Base-by-base conservation (phyloP, 2,888 invertebrate genomes). In the Dolichopus griseipennis region DNA sequence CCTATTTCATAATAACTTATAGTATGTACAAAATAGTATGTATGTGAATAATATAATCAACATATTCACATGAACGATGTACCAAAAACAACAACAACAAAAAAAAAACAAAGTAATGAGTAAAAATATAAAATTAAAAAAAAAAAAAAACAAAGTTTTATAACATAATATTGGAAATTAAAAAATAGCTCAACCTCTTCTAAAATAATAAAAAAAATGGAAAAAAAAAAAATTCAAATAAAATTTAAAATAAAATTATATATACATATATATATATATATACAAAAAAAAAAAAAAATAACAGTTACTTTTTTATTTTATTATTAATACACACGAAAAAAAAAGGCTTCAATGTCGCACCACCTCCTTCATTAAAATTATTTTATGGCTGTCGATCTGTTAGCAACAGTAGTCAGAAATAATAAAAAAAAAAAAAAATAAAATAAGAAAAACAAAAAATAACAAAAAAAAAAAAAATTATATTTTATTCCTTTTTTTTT, bases 131-230 rank as follows among this genome's bases (percentile, higher is more conserved):
- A 27, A 27, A 27, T 4, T 5, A 27, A 27, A 27, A 27, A 27
- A 27, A 27, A 27, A 27, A 27, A 27, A 37, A 8, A n/a, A 43
- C 43, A n/a, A 52, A 12, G 15, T 52, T 52, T 52, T 52, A 52
- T 52, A 52, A 52, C n/a, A 52, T 52, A 52, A 52, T 52, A 52
- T 52, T 52, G 52, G 52, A 52, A 52, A 52, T 52, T 52, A 52
- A 52, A 52, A 52, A 52, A 52, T 52, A 52, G 52, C 52, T 52
- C 52, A 52, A 52, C 52, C 52, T 52, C 52, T 52, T 52, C 52
- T 52, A 52, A 52, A 52, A 52, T 2, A 37, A 52, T 18, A 15
- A 52, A 52, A 52, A 52, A 52, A 52, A 41, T 15, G 15, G n/a
- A n/a, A n/a, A 43, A 43, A 43, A 43, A 15, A 9, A n/a, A n/a